Conservation (phyloP, 1,140 invertebrate species). For the Drosophila kikkawai region DNA sequence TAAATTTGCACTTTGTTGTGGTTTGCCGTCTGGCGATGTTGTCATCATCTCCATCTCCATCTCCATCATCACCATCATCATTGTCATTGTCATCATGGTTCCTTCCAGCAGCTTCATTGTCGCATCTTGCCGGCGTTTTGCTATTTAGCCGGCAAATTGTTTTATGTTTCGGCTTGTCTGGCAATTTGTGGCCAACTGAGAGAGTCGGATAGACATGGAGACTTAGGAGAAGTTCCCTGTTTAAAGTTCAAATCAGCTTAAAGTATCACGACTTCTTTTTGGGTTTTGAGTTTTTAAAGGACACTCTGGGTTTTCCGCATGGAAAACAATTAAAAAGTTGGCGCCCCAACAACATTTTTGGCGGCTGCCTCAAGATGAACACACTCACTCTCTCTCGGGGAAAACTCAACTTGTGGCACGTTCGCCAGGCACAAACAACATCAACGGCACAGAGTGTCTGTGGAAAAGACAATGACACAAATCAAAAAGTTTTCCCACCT, state of each 20-base stretch:
- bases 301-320: not conserved
- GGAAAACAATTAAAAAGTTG: slow-evolving; percentile 79
- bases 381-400: slow-evolving; percentile 2
- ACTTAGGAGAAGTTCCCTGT: not conserved
- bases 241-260: slow-evolving; percentile 28
- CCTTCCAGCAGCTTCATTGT: slow-evolving; percentile 44
- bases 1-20: slow-evolving; percentile 82
- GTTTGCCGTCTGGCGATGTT: slow-evolving; percentile 58
- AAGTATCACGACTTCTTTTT: slow-evolving; percentile 2
- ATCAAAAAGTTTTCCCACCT: slow-evolving; percentile 71
- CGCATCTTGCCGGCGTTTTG: slow-evolving; percentile 62
- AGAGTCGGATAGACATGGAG: not conserved
- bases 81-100: slow-evolving; percentile 14
- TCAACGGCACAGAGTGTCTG: slow-evolving; percentile 7
- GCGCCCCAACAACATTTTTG: slow-evolving; percentile 62
- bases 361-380: slow-evolving; percentile 48
- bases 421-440: slow-evolving; percentile 47
- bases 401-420: slow-evolving; percentile 74
- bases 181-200: slow-evolving; percentile 58
- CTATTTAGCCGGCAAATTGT: slow-evolving; percentile 78
- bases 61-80: not conserved
- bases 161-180: slow-evolving; percentile 72
- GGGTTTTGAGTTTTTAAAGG: not conserved
- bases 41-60: slow-evolving; percentile 22
- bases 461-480: slow-evolving; percentile 71